Evolutionary conservation across 2,888 invertebrate species (phyloP).

Genomic region (Elgonia sp.): DNA sequence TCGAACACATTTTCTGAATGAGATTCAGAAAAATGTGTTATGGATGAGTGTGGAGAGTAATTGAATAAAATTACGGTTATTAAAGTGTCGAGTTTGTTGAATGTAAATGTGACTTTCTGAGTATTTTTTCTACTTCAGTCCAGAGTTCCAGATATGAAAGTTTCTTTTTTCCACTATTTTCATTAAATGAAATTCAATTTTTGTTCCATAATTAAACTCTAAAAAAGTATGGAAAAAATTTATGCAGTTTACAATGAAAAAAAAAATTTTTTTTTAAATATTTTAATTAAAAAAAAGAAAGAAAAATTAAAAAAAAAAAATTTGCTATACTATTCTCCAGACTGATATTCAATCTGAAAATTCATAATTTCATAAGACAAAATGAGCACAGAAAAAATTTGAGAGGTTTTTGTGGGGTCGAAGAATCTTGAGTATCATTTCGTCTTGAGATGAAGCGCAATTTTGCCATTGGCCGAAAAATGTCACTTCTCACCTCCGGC

Average conservation of each 20-base stretch:
- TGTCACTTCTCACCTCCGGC: slow-evolving; percentile 68
- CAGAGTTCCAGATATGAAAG: no score
- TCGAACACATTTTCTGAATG: not conserved
- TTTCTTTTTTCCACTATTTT: no score
- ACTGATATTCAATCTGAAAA: slow-evolving; percentile 32
- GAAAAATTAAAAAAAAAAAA: not conserved
- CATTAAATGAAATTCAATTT: no score
- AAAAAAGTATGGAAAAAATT: no score
- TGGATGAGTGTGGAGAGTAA: not conserved
- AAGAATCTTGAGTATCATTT: slow-evolving; percentile 20
- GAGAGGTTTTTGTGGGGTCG: slow-evolving; percentile 24
- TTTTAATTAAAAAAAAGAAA: not conserved
- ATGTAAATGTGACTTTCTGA: not conserved
- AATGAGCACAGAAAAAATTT: slow-evolving; percentile 44
- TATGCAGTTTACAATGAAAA: no score
- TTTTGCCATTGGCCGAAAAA: slow-evolving; percentile 67
- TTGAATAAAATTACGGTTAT: slow-evolving; percentile 10
- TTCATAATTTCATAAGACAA: slow-evolving; percentile 54
- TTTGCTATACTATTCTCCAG: no score
- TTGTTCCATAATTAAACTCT: no score
- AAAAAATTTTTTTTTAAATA: no score
- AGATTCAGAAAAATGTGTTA: slow-evolving; percentile 1
- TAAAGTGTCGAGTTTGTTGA: not conserved
- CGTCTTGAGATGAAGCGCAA: slow-evolving; percentile 34
- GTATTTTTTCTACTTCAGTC: not conserved